Base-by-base conservation (phyloP, 1,140 invertebrate genomes). In the Pentalonia nigronervosa region DNA sequence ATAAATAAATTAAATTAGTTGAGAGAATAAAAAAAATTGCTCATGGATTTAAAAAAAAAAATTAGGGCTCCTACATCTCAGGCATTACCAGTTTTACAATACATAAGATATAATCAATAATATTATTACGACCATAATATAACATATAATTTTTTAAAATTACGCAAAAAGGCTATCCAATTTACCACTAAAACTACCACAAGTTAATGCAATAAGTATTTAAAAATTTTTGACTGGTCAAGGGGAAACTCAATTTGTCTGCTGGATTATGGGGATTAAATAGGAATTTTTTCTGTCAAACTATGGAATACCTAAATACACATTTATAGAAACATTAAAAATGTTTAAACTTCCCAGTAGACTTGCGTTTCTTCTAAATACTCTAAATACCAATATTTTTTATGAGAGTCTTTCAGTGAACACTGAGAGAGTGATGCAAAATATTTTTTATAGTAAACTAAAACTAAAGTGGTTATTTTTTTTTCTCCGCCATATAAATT, bases 1-100 rank as follows among this genome's bases (percentile, higher is more conserved):
- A 76, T 4, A n/a, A n/a, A n/a, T 2, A n/a, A n/a, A 76, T n/a
- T 6, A 17, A 17, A 1, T n/a, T n/a, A 14, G 9, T 76, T 6
- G 3, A 17, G 7, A n/a, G 14, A 17, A 0, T 76, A 0, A 0
- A n/a, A 14, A n/a, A n/a, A n/a, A 17, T 76, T 11, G n/a, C 3
- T 11, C 56, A 11, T 30, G 9, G 60, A 67, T 17, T 17, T 0
- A 67, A 67, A 67, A 67, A n/a, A 25, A 25, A 60, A 60, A 14
- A 11, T 41, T 60, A 11, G 4, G 30, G 14, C 11, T 50, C 0
- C 11, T n/a, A n/a, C 6, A 67, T 11, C 1, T 76, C 14, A 76
- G 6, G 4, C 30, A 14, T n/a, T 67, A n/a, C 0, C 14, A 30
- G 9, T 67, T n/a, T 20, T 50, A 53, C 4, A 23, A 53, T 21